These are phyloP conservation scores for Acanthurus leucopareius DNA, from an alignment of 2,797 vertebrate species.

Conservation along the genomic window DNA sequence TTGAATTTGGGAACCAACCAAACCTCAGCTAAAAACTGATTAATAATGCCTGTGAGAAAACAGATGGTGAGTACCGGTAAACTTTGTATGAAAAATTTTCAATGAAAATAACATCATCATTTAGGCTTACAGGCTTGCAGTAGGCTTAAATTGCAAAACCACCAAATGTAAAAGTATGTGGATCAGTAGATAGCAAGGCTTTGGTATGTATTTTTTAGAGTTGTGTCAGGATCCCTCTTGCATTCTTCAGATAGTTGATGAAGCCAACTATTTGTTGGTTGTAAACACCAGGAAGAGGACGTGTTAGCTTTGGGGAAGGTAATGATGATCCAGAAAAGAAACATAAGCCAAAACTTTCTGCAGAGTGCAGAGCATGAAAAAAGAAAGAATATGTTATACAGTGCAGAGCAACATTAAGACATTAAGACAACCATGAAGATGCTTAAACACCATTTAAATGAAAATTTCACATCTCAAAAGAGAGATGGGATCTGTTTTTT, in stretches of 20 bases:
- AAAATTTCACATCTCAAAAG: not conserved
- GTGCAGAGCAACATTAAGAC: conserved; percentile 2
- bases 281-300: no score
- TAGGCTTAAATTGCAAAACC: not conserved
- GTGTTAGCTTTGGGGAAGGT: no score
- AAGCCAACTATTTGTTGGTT: not conserved
- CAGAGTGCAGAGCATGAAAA: conserved; percentile 3
- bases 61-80: no score
- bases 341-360: not conserved
- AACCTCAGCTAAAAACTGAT: no score
- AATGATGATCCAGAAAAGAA: not conserved
- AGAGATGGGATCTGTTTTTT: not conserved
- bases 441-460: not conserved
- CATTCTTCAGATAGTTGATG: conserved; percentile 55
- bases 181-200: conserved; percentile 5
- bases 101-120: no score
- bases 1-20: no score
- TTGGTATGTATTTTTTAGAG: conserved; percentile 17
- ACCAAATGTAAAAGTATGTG: not conserved
- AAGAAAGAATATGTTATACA: not conserved
- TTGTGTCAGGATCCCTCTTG: not conserved
- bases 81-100: no score
- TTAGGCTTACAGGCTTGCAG: no score
- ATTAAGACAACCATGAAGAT: conserved; percentile 6
- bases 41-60: no score